Evolutionary conservation across 2,797 vertebrate species (phyloP), one percentile per base, ranked within the genome.

Genomic region (Oryzias sinensis): DNA sequence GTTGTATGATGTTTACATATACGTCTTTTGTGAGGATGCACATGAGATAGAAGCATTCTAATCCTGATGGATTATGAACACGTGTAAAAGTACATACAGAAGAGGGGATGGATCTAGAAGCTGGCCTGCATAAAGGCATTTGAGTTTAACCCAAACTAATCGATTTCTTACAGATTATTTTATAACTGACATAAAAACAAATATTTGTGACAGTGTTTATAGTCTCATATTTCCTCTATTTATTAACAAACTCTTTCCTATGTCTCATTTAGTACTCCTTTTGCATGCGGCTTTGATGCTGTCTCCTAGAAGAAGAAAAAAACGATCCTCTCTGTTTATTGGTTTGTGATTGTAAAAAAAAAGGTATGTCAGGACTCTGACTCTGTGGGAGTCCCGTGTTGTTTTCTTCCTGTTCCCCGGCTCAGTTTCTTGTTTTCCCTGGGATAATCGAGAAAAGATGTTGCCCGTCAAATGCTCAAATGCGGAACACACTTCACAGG

Each of bases 361-460:
- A 69, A 33, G 33, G 33, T 33, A 33, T 49, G 47, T 27, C 54
- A 56, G 49, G 11, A 51, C 53, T n/a, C 57, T 50, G 52, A 51
- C 59, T 8, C 53, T 53, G 50, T 27, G 25, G 58, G 60, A 44
- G 62, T 49, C 59, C 17, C 24, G 57, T 67, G 48, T 54, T 62
- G 15, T 29, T 45, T 24, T 33, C 41, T 49, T 56, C 58, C 58
- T 41, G 44, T 58, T 65, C 42, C 40, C 56, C 22, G 18, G 56
- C 37, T 62, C 45, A 8, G 37, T 43, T 53, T 76, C 61, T 29
- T 56, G 47, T 62, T 65, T 61, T 65, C 51, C 29, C 46, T 2
- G 0, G 15, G 29, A 59, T 82, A 85, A 86, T 71, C 4, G 24
- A 68, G 49, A 69, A 81, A 87, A 84, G 67, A 74, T 83, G 84